These are phyloP conservation scores for Fringilla coelebs DNA, from an alignment of 2,797 vertebrate genomes.

Conservation along the genomic window DNA sequence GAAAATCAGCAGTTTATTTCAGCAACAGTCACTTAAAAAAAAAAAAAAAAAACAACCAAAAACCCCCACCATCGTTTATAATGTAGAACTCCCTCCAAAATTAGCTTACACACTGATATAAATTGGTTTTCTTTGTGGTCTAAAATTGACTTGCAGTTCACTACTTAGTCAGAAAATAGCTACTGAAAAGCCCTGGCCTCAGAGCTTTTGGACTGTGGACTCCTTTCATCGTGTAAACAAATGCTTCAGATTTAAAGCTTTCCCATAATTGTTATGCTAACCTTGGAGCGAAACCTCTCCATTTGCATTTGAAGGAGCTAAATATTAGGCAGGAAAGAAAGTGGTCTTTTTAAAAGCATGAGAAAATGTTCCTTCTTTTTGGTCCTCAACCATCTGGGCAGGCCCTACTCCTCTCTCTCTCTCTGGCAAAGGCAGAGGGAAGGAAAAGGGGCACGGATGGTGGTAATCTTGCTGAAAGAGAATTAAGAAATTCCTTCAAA, in stretches of 20 bases:
- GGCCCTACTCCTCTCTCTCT: slow-evolving; percentile 77
- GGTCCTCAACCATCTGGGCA: slow-evolving; percentile 92
- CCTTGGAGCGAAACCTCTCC: slow-evolving; percentile 92
- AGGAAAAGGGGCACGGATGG: slow-evolving; percentile 67
- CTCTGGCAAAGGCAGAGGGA: slow-evolving; percentile 71
- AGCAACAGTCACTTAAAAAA: slow-evolving; percentile 36
- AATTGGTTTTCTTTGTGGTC: slow-evolving; percentile 83
- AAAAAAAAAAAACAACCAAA: neutral
- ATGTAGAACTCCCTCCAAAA: slow-evolving; percentile 73
- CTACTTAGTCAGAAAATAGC: slow-evolving; percentile 80
- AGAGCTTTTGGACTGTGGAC: slow-evolving; percentile 79
- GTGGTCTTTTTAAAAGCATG: slow-evolving; percentile 93
- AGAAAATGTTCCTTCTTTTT: slow-evolving; percentile 90
- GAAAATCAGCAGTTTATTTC: slow-evolving; percentile 57
- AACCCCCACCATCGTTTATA: neutral
- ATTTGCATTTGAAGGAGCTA: slow-evolving; percentile 99
- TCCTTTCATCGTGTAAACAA: slow-evolving; percentile 97
- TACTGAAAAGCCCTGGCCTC: slow-evolving; percentile 81
- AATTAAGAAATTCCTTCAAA: slow-evolving; percentile 75
- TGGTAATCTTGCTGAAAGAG: slow-evolving; percentile 67
- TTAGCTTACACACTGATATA: slow-evolving; percentile 78
- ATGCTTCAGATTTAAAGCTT: slow-evolving; percentile 97
- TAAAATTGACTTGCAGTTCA: slow-evolving; percentile 85
- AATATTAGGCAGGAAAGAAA: slow-evolving; percentile 98
- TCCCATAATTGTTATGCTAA: slow-evolving; percentile 99